Conservation (phyloP, 2,797 vertebrate genomes). For the Clarias platycephalus region DNA sequence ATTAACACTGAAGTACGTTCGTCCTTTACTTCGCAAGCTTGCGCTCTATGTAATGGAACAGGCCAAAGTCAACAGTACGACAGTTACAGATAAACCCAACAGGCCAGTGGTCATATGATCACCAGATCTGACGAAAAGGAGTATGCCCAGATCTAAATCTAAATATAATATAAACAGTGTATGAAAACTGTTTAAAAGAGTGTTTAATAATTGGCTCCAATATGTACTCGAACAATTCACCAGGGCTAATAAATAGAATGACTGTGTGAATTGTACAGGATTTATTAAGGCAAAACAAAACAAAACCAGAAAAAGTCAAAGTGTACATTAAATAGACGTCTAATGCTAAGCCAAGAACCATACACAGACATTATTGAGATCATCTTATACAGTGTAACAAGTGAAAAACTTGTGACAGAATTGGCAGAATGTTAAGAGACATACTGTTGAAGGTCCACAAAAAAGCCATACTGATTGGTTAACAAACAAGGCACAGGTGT, state of each 20-base stretch:
- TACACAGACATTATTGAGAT: neutral
- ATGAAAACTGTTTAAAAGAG: neutral
- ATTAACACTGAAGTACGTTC: constrained; percentile 48
- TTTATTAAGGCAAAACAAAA: neutral
- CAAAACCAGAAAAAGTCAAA: neutral
- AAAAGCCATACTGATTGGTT: too few species aligned
- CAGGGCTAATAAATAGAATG: neutral
- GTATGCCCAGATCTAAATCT: neutral
- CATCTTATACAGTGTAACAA: neutral
- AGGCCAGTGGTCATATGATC: constrained; percentile 14
- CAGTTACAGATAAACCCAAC: constrained; percentile 21
- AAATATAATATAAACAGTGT: neutral
- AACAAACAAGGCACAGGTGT: neutral
- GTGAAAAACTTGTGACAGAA: neutral
- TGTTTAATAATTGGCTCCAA: too few species aligned
- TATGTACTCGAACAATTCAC: neutral
- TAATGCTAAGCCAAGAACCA: neutral
- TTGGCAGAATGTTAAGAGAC: neutral
- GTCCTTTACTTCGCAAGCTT: constrained; percentile 44
- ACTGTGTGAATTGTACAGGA: neutral
- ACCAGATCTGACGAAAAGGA: neutral
- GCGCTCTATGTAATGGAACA: constrained; percentile 34
- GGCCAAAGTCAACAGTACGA: constrained; percentile 40
- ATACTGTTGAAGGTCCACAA: too few species aligned
- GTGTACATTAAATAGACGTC: neutral